These are phyloP conservation scores for Lophura swinhoii DNA, from an alignment of 2,797 vertebrate species.

Conservation along the genomic window DNA sequence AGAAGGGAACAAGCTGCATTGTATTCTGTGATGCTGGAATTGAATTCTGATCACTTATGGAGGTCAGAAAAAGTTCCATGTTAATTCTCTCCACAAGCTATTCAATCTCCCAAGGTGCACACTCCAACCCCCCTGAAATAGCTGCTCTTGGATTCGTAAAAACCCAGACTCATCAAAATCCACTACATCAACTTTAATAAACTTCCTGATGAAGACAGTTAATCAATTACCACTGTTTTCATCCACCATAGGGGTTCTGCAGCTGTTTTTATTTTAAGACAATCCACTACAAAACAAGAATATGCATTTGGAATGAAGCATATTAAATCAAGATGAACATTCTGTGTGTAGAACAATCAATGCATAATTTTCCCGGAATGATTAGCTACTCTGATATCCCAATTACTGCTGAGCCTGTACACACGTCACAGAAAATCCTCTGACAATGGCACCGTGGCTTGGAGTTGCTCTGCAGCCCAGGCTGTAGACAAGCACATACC, in stretches of 20 bases:
- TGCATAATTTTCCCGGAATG: neutral
- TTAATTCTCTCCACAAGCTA: neutral
- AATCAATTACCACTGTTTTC: conserved; percentile 28
- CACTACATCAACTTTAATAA: conserved; percentile 28
- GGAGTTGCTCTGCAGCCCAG: neutral
- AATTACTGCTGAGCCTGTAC: neutral
- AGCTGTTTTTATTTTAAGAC: conserved; percentile 40
- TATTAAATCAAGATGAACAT: neutral
- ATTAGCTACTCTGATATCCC: neutral
- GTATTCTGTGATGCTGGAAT: neutral
- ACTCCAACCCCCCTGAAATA: neutral
- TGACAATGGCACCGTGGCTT: neutral
- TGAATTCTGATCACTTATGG: neutral
- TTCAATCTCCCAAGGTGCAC: neutral
- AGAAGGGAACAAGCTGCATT: neutral
- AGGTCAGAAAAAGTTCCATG: neutral
- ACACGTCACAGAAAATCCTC: neutral
- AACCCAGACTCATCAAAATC: neutral
- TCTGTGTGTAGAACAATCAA: neutral
- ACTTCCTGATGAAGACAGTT: conserved; percentile 1
- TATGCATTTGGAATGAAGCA: neutral
- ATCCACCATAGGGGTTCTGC: neutral
- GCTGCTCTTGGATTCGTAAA: neutral
- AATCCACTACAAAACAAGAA: conserved; percentile 1
- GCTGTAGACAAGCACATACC: rapidly evolving